Percentiles rank a stretch among this genome's conserved stretches.
Conservation (phyloP, 2,113 vertebrate species). For the Proteles cristata region DNA sequence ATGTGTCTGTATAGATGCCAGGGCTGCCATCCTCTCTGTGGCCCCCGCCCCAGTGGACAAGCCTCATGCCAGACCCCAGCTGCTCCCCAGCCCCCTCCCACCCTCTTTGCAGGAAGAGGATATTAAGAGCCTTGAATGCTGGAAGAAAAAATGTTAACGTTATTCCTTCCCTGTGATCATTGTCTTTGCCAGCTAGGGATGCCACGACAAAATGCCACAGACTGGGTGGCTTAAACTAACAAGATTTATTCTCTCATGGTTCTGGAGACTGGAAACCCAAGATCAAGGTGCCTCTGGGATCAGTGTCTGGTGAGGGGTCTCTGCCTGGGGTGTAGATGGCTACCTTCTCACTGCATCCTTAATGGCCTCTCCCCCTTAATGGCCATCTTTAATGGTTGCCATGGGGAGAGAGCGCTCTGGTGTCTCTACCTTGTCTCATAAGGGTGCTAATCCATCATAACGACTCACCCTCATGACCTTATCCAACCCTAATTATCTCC, state of each 20-base stretch:
- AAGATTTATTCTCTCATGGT: not conserved
- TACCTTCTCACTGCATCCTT: not conserved
- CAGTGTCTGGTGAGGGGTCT: not conserved
- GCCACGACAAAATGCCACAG: not conserved
- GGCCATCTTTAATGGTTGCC: not conserved
- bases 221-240: not conserved
- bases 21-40: not conserved
- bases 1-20: not conserved
- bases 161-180: not conserved
- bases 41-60: too few relatives aligned
- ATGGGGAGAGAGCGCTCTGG: not conserved
- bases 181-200: not conserved
- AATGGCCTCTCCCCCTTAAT: not conserved
- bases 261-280: not conserved
- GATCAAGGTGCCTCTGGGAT: not conserved
- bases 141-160: not conserved
- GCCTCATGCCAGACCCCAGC: not conserved
- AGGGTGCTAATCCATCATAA: not conserved
- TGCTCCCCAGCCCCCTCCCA: too few relatives aligned
- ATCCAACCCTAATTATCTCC: not conserved
- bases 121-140: not conserved
- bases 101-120: not conserved
- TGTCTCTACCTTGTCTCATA: not conserved
- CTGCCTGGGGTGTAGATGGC: not conserved
- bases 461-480: not conserved